Conservation (phyloP, 2,888 invertebrate species). For the Pollenia angustigena region DNA sequence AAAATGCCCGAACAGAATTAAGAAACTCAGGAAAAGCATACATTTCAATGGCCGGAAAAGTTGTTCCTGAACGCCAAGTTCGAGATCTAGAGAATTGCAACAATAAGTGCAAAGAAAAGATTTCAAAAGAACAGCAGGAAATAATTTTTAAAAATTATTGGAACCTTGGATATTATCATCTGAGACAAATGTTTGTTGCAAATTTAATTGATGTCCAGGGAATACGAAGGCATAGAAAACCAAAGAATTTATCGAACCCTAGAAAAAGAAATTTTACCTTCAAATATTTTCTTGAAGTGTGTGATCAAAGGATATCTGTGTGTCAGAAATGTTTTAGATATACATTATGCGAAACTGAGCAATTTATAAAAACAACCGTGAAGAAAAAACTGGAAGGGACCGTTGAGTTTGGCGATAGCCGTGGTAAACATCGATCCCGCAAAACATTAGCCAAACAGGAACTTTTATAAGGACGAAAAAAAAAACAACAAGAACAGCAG, state of each 20-base stretch:
- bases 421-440: not conserved
- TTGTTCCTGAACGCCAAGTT: not conserved
- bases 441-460: too few species aligned
- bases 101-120: slow-evolving; percentile 12
- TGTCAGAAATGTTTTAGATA: slow-evolving; percentile 12
- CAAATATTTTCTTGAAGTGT: slow-evolving; percentile 1
- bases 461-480: too few species aligned
- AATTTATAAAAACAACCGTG: slow-evolving; percentile 8
- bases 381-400: slow-evolving; percentile 3
- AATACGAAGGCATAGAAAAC: not conserved
- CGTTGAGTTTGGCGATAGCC: not conserved
- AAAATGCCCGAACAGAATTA: not conserved
- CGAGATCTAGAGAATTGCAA: not conserved
- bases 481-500: too few species aligned
- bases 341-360: not conserved
- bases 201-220: slow-evolving; percentile 5
- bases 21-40: slow-evolving; percentile 8
- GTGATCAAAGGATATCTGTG: not conserved
- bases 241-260: too few species aligned
- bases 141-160: slow-evolving; percentile 8
- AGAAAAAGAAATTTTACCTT: not conserved
- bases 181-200: not conserved
- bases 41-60: not conserved
- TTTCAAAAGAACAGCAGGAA: not conserved
- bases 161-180: slow-evolving; percentile 4